phyloP scores from a whole-genome alignment of 23 tunicate species.

The Diplosoma virens region DNA sequence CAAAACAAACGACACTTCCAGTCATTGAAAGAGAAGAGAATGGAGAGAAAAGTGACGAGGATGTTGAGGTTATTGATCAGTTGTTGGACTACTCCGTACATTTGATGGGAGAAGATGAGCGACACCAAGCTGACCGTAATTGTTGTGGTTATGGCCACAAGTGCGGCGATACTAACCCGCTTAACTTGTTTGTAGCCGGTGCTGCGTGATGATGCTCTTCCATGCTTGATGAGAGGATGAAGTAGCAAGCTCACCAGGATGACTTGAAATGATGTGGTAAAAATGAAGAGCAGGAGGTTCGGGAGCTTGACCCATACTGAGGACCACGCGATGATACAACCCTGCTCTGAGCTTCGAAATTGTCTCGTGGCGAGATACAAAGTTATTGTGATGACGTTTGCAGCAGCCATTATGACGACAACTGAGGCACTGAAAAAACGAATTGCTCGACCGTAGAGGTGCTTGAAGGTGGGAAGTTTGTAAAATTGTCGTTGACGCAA shows the following conservation, averaged over 20 bases:
- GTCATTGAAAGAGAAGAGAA: conserved; percentile 53
- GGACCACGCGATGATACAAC: conserved; percentile 44
- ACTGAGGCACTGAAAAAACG: conserved; percentile 42
- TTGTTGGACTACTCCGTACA: conserved; percentile 35
- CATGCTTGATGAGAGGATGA: conserved; percentile 51
- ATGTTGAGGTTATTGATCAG: conserved; percentile 43
- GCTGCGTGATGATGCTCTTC: too few relatives aligned
- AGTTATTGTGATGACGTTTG: conserved; percentile 33
- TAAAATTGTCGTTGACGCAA: conserved; percentile 70
- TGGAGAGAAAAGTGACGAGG: conserved; percentile 27
- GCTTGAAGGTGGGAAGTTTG: conserved; percentile 25
- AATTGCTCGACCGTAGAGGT: conserved; percentile 28
- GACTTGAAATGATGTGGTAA: conserved; percentile 55
- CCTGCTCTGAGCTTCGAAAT: conserved; percentile 26
- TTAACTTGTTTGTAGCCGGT: conserved; percentile 33
- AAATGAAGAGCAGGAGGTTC: conserved; percentile 43
- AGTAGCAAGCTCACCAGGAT: conserved; percentile 62
- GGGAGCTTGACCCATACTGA: conserved; percentile 40
- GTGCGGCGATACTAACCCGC: conserved; percentile 47
- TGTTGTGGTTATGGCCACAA: conserved; percentile 35
- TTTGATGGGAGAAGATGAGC: conserved; percentile 14
- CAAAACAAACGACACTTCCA: conserved; percentile 49
- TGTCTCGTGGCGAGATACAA: conserved; percentile 47
- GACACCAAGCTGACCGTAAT: conserved; percentile 12
- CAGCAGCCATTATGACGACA: conserved; percentile 46